Percentiles rank a stretch among this genome's conserved stretches.
Conservation (phyloP, 2,888 invertebrate species). For the Amphipoea oculea region DNA sequence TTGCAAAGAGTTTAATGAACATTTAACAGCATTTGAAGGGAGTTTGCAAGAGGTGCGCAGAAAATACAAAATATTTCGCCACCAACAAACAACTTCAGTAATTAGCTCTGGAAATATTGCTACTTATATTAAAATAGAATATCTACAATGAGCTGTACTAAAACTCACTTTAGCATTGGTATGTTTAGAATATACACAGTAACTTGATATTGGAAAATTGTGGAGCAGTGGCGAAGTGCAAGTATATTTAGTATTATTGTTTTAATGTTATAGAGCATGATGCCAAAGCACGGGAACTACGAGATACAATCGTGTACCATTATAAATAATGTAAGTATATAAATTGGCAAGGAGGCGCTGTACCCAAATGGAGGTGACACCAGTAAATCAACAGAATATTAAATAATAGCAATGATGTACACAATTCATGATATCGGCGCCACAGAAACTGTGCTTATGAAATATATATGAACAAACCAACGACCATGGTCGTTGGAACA, state of each 20-base stretch:
- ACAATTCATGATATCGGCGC: constrained; percentile 72
- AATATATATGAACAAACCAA: constrained; percentile 54
- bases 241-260: constrained; percentile 52
- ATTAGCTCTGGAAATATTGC: constrained; percentile 56
- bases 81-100: constrained; percentile 49
- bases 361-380: constrained; percentile 66
- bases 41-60: neutral
- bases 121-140: constrained; percentile 59
- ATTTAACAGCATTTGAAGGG: constrained; percentile 10
- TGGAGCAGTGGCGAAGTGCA: constrained; percentile 32
- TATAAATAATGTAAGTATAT: constrained; percentile 73
- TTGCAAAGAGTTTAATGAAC: constrained; percentile 13
- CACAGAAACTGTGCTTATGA: constrained; percentile 43
- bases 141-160: constrained; percentile 39
- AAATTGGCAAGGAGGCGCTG: constrained; percentile 72
- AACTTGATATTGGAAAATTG: constrained; percentile 56
- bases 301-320: constrained; percentile 66
- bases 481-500: too few relatives aligned
- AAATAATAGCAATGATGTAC: constrained; percentile 79
- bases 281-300: constrained; percentile 64
- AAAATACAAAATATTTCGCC: constrained; percentile 20
- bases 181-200: constrained; percentile 44
- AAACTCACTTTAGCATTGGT: constrained; percentile 31
- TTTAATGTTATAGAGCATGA: constrained; percentile 37
- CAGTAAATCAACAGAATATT: constrained; percentile 75